A percentile compares a stretch with the other conserved stretches of the same genome.
Conservation (phyloP, 64 coral and sea anemone genomes). For the Anthopleura sola region DNA sequence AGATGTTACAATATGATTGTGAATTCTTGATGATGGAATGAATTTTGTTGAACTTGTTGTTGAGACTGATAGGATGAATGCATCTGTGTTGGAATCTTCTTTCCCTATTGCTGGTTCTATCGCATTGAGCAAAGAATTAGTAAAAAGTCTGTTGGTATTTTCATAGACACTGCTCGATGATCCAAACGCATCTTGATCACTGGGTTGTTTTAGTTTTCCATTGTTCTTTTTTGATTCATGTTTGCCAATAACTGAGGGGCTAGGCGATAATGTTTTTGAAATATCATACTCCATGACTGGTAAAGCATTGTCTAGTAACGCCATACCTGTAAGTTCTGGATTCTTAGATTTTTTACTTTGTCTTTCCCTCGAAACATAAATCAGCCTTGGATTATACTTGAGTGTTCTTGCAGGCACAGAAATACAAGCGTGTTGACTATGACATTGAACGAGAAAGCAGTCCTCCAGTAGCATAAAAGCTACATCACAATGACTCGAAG, state of each 20-base stretch:
- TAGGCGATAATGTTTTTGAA: neutral
- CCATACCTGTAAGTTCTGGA: constrained; percentile 7
- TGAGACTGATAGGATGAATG: neutral
- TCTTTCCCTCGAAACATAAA: constrained; percentile 50
- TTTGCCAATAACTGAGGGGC: neutral
- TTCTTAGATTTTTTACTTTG: neutral
- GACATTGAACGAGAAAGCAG: constrained; percentile 81
- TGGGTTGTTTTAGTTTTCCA: neutral
- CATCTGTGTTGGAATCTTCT: neutral
- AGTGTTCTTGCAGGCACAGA: constrained; percentile 59
- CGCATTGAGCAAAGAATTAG: neutral
- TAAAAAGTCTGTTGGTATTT: neutral
- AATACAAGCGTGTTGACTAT: constrained; percentile 48
- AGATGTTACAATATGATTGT: neutral
- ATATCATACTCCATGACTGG: constrained; percentile 7
- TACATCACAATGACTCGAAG: constrained; percentile 62
- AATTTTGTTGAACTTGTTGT: neutral
- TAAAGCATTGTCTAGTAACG: neutral
- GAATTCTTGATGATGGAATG: neutral
- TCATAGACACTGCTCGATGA: neutral
- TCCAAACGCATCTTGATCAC: neutral
- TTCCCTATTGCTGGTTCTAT: neutral
- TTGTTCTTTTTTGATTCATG: neutral
- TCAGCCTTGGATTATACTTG: constrained; percentile 61
- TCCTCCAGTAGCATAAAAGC: constrained; percentile 74